Conservation (phyloP, 2,113 vertebrate species). For the Phasianus colchicus region DNA sequence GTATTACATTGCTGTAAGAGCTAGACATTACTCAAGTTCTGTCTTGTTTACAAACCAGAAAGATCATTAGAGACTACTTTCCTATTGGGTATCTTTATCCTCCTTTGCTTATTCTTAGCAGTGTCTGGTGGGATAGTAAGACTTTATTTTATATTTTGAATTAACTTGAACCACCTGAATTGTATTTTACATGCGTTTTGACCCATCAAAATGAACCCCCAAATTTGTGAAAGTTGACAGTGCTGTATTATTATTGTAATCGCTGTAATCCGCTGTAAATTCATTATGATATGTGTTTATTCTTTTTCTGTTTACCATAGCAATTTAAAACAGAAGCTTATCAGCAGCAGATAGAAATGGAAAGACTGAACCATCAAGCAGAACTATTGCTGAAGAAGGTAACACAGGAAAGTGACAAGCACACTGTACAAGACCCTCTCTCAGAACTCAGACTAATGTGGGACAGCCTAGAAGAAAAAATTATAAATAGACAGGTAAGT, state of each 20-base stretch:
- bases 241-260: neutral
- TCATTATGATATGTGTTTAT: neutral
- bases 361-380: slow-evolving; percentile 94
- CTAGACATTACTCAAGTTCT: neutral
- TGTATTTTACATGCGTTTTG: neutral
- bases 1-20: neutral
- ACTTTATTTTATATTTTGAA: neutral
- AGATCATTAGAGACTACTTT: neutral
- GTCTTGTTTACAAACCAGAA: neutral
- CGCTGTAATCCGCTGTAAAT: neutral
- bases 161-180: neutral
- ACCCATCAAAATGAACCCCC: neutral
- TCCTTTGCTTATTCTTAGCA: neutral
- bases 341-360: slow-evolving; percentile 98
- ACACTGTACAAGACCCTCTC: slow-evolving; percentile 91
- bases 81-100: neutral
- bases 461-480: slow-evolving; percentile 92
- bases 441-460: slow-evolving; percentile 92
- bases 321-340: slow-evolving; percentile 95
- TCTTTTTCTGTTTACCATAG: slow-evolving; percentile 69
- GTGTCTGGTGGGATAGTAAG: neutral
- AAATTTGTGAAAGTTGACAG: neutral
- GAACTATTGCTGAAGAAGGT: slow-evolving; percentile 93
- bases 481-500: slow-evolving; percentile 92
- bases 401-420: slow-evolving; percentile 86